Percentiles rank a stretch among this genome's conserved stretches.
phyloP scores from a whole-genome alignment of 2,888 invertebrate genomes.

The Hirtodrosophila alboralis region DNA sequence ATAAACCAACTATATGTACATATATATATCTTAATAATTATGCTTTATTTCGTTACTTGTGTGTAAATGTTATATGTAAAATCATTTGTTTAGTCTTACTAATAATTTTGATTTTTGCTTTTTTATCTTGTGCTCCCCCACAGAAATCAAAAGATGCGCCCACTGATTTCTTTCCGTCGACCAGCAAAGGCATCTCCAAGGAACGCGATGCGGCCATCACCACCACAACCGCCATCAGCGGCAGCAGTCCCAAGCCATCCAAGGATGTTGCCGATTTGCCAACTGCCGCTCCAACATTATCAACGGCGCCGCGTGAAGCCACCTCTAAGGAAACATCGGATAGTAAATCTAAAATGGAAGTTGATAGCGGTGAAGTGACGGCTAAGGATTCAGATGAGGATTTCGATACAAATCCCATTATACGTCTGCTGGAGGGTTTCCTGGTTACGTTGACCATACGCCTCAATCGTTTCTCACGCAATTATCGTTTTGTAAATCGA shows the following conservation, averaged over 20 bases:
- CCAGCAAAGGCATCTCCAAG: conserved; percentile 72
- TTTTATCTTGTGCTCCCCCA: conserved; percentile 4
- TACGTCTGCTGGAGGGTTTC: conserved; percentile 82
- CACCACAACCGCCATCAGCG: conserved; percentile 17
- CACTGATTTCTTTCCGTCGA: conserved; percentile 66
- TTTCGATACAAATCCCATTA: conserved; percentile 79
- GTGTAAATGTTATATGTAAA: conserved; percentile 48
- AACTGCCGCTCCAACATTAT: conserved; percentile 36
- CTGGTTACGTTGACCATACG: conserved; percentile 92
- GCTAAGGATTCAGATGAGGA: conserved; percentile 80
- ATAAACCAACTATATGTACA: conserved; percentile 19
- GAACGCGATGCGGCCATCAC: conserved; percentile 67
- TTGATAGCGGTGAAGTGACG: conserved; percentile 77
- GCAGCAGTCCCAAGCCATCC: conserved; percentile 45
- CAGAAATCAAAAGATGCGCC: conserved; percentile 80
- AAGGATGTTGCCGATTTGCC: conserved; percentile 62
- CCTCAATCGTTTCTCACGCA: conserved; percentile 93
- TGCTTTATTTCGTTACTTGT: conserved; percentile 50
- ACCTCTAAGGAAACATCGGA: conserved; percentile 69
- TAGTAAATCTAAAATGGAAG: conserved; percentile 72
- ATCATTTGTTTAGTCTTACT: not conserved
- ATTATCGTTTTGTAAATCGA: conserved; percentile 97
- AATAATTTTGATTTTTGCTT: not conserved
- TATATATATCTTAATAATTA: conserved; percentile 8
- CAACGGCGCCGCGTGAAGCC: conserved; percentile 48